Percentiles rank a stretch among this genome's conserved stretches.
Conservation (phyloP, 2,888 invertebrate genomes). For the Terebella lapidaria region DNA sequence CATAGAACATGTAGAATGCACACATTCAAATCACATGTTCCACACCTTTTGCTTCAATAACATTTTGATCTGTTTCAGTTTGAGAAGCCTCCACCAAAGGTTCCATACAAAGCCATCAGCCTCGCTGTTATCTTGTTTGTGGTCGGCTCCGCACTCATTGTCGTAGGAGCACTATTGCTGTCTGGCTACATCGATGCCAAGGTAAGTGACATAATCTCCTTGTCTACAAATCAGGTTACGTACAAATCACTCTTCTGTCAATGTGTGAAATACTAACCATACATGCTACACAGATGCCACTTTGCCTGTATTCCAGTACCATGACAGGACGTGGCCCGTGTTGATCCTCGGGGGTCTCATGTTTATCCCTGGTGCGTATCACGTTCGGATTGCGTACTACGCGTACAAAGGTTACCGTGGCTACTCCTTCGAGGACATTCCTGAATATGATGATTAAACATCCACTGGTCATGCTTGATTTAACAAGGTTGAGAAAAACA, state of each 20-base stretch:
- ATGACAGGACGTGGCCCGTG: conserved; percentile 83
- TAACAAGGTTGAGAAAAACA: no score
- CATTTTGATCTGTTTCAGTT: conserved; percentile 21
- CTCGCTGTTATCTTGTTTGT: conserved; percentile 73
- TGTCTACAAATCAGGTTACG: neutral
- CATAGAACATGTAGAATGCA: no score
- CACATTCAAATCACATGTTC: no score
- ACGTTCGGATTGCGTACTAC: conserved; percentile 79
- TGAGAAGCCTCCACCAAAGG: conserved; percentile 22
- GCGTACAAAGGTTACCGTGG: conserved; percentile 79
- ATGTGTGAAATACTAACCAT: no score
- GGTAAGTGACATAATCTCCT: conserved; percentile 43
- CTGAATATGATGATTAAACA: conserved; percentile 68
- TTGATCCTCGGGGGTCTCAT: conserved; percentile 79
- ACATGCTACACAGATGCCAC: neutral
- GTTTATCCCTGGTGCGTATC: conserved; percentile 89
- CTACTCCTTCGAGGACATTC: conserved; percentile 82
- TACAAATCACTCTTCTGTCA: no score
- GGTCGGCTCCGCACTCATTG: conserved; percentile 71
- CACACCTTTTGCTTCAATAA: neutral
- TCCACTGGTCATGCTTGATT: no score
- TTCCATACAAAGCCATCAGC: conserved; percentile 80
- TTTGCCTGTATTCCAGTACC: conserved; percentile 67
- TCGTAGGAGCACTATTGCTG: conserved; percentile 72
- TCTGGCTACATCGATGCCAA: conserved; percentile 68